Percentiles rank a stretch among this genome's conserved stretches.
Conservation (phyloP, 2,888 invertebrate genomes). For the Brachypalpus laphriformis region DNA sequence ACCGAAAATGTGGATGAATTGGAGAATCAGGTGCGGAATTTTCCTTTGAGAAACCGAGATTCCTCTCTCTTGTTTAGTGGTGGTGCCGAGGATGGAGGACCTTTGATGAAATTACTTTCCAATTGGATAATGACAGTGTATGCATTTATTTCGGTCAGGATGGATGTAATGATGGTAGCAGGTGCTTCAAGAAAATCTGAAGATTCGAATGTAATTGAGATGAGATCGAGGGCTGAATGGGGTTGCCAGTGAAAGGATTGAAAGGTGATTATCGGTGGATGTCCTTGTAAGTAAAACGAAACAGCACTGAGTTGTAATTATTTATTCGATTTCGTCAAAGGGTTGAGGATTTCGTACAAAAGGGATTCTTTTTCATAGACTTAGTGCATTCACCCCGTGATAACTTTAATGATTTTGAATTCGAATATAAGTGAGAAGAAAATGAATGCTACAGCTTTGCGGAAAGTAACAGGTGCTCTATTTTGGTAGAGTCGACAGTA, state of each 20-base stretch:
- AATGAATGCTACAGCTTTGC: no score
- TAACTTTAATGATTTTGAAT: no score
- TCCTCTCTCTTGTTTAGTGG: conserved; percentile 30
- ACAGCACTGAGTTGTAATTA: conserved; percentile 10
- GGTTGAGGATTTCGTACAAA: no score
- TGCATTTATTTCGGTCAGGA: conserved; percentile 23
- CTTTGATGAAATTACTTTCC: conserved; percentile 66
- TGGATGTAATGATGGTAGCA: neutral
- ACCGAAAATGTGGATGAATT: conserved; percentile 34
- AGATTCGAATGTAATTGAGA: conserved; percentile 33
- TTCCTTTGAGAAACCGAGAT: conserved; percentile 48
- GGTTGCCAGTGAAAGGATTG: conserved; percentile 24
- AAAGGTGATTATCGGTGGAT: conserved; percentile 42
- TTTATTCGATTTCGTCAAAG: neutral
- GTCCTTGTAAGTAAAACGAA: neutral
- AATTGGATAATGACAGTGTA: conserved; percentile 51
- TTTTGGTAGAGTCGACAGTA: no score
- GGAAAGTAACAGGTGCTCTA: no score
- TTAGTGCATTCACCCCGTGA: no score
- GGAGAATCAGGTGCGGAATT: conserved; percentile 70
- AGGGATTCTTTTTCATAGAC: no score
- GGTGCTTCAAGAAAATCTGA: neutral
- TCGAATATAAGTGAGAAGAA: no score
- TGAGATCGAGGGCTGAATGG: neutral
- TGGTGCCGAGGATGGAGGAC: neutral